Evolutionary conservation across 2,113 vertebrate genomes (phyloP), one percentile per base, ranked within the genome.

Genomic region (Ciconia maguari): DNA sequence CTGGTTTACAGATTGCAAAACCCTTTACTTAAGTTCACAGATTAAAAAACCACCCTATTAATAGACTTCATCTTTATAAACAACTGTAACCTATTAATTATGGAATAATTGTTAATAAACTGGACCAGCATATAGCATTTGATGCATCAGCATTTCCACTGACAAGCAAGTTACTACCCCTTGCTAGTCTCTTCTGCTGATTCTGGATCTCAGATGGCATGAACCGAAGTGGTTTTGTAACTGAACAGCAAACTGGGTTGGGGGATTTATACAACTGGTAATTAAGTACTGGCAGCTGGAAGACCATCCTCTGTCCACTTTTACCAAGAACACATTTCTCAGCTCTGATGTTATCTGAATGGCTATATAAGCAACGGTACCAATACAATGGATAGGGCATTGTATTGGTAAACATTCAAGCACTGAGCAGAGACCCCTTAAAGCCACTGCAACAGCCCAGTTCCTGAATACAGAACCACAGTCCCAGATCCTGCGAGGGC

Each of bases 351-450:
- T 24, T 29, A 69, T 2, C 48, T 17, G 22, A 10, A n/a, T 3
- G 24, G 55, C 58, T 29, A 7, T 4, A 20, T 20, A 34, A 52
- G 52, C n/a, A 70, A 16, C 12, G 0, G 0, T 15, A 13, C 42
- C 61, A 32, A 30, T 11, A 32, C 4, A 20, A 18, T 0, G 16
- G 76, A 20, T 4, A 32, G 52, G 25, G 41, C 54, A 38, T 38
- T 38, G 38, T 38, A 38, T 38, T 38, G 38, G 38, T 38, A 38
- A 38, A 38, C 38, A 10, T 18, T 11, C 26, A 27, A 60, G 48
- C 10, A 20, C 29, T 17, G n/a, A 58, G 66, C 38, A 89, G 62
- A 83, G 22, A 60, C 2, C 36, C 20, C 38, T 44, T 7, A 49
- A 36, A 54, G 54, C 9, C 62, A 19, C 49, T 13, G 36, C 48